phyloP scores from a whole-genome alignment of 2,113 vertebrate species.

The Syngnathoides biaculeatus region DNA sequence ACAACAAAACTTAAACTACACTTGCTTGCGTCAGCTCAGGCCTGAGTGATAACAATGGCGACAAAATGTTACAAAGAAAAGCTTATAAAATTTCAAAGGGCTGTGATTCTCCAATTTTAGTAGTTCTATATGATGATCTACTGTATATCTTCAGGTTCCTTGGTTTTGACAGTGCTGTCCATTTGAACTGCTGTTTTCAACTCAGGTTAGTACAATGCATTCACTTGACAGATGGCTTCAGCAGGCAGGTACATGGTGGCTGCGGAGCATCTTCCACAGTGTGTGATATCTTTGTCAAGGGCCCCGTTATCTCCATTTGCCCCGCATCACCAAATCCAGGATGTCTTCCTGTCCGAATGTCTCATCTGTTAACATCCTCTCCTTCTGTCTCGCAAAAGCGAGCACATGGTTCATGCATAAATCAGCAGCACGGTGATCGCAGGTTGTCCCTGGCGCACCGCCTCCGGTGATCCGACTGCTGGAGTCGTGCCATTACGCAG shows the following conservation, averaged over 20 bases:
- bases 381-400: slow-evolving; percentile 56
- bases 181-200: not conserved
- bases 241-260: slow-evolving; percentile 53
- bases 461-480: slow-evolving; percentile 55
- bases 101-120: too few species aligned
- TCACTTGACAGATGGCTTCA: slow-evolving; percentile 50
- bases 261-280: slow-evolving; percentile 10
- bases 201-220: slow-evolving; percentile 8
- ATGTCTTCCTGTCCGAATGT: slow-evolving; percentile 41
- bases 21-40: not conserved
- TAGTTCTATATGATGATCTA: not conserved
- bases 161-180: not conserved
- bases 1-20: too few species aligned
- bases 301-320: slow-evolving; percentile 30
- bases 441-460: slow-evolving; percentile 62
- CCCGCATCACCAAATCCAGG: slow-evolving; percentile 19
- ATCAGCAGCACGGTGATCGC: slow-evolving; percentile 69
- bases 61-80: not conserved
- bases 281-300: slow-evolving; percentile 32
- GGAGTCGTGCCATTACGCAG: slow-evolving; percentile 60
- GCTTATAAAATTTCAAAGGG: too few species aligned
- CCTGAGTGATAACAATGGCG: not conserved
- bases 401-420: slow-evolving; percentile 77
- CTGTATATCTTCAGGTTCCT: not conserved
- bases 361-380: slow-evolving; percentile 45